Base-by-base conservation (phyloP, 2,888 invertebrate genomes). In the Tortricodes alternella region DNA sequence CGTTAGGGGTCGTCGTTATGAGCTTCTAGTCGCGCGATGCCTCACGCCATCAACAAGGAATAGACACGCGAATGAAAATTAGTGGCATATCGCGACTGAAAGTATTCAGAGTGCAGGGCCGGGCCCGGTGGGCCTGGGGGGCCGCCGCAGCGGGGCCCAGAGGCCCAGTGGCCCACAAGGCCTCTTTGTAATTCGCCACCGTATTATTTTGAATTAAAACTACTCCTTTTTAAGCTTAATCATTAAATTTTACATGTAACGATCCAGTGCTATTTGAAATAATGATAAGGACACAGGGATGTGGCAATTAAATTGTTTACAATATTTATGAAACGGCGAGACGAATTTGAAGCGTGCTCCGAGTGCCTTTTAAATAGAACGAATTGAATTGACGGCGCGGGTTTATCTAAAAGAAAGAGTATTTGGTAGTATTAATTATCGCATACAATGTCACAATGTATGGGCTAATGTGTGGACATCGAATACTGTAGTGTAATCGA, bases 381-480 rank as follows among this genome's bases (percentile, higher is more conserved):
- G 66, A 73, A 74, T 73, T 67, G 64, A 72, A 68, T 62, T 35
- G 51, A 34, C 24, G 41, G 15, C 38, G 35, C 46, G 39, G 53
- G 41, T 58, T 35, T 58, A 53, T 44, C 21, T 27, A 43, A 16
- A 51, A 44, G 50, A 16, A 51, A 44, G 50, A 48, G 74, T 77
- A 76, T 74, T 74, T 60, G 64, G 76, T 79, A 80, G 80, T 83
- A 83, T 83, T n/a, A n/a, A n/a, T n/a, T 84, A 83, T 73, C 74
- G 70, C 67, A 63, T 55, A 62, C 46, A 53, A 59, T 68, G 69
- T 72, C 71, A 68, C 69, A 68, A 65, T 68, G 71, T 69, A 71
- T 64, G 75, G 72, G 74, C 73, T 74, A 41, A 24, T 24, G 61
- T 62, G 62, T 65, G 57, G 57, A 66, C 65, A 73, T 74, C 71